phyloP scores from a whole-genome alignment of 2,113 vertebrate species.

The Synchiropus splendidus region DNA sequence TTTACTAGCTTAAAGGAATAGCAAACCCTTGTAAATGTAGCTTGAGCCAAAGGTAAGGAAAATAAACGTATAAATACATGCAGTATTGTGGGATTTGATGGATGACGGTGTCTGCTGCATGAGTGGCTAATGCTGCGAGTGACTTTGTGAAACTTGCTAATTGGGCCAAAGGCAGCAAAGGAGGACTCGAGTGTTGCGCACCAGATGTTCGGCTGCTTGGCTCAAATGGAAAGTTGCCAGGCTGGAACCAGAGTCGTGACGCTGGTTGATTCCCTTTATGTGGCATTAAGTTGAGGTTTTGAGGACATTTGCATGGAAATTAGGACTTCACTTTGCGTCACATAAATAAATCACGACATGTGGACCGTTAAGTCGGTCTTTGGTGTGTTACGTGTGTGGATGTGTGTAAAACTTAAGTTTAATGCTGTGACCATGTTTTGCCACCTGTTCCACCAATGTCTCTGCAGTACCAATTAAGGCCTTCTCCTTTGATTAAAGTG shows the following conservation, averaged over 20 bases:
- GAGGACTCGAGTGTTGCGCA: constrained; percentile 33
- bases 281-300: constrained; percentile 47
- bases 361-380: neutral
- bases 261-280: constrained; percentile 50
- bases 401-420: constrained; percentile 6
- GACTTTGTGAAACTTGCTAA: constrained; percentile 8
- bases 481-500: too few relatives aligned
- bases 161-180: constrained; percentile 25
- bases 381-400: constrained; percentile 3
- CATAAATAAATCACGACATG: constrained; percentile 21
- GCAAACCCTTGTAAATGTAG: too few relatives aligned
- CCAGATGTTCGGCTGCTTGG: constrained; percentile 48
- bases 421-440: constrained; percentile 2
- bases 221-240: constrained; percentile 43
- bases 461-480: too few relatives aligned
- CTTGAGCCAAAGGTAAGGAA: too few relatives aligned
- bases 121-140: too few relatives aligned
- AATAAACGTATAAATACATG: too few relatives aligned
- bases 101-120: too few relatives aligned
- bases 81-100: too few relatives aligned
- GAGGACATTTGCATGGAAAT: constrained; percentile 44
- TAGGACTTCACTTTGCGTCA: constrained; percentile 43
- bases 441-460: constrained; percentile 1
- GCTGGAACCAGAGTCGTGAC: constrained; percentile 42
- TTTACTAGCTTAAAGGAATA: too few relatives aligned